Evolutionary conservation across 2,888 invertebrate genomes (phyloP), one percentile per base, ranked within the genome.

Genomic region (Trissolcus brochymenae): DNA sequence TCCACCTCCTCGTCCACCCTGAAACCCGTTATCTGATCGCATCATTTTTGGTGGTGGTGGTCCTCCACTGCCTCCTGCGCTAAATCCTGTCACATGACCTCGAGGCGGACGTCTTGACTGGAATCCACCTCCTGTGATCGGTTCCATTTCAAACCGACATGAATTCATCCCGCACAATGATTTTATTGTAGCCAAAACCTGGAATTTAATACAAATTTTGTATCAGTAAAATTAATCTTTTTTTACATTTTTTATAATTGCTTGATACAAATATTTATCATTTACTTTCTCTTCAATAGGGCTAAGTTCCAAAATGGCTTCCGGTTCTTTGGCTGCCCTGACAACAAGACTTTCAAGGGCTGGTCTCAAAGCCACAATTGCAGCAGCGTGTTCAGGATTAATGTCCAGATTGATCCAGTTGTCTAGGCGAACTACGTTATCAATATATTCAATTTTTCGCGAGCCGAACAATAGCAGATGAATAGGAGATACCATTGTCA

Each of bases 371-470:
- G 97, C 95, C 0, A 95, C 93, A 64, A 99, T 92, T 41, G 94
- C 91, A 0, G 97, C 94, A 0, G 98, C 99, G 7, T 93, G 88
- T 43, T 91, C 88, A 0, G 95, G 93, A 67, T 94, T 91, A 93
- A 98, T 97, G 13, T 94, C 92, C 73, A 99, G 91, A 89, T 96
- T 97, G 56, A 99, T 92, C 98, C 98, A 98, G 87, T 96, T 96
- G 90, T 99, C 99, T 2, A 99, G 89, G 0, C 95, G 92, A 1
- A 98, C 93, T 21, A 94, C 90, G 59, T 93, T 92, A 66, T 95
- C 94, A 0, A 94, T 90, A 85, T 93, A 93, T 83, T 97, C 96
- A 0, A 95, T 94, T 90, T 95, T 96, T 56, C 97, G 92, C n/a
- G 95, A 94, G 0, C 96, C 98, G 88, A 99, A 98, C 46, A 99